Base-by-base conservation (phyloP, 1,140 invertebrate genomes). In the Meloidogyne exigua region DNA sequence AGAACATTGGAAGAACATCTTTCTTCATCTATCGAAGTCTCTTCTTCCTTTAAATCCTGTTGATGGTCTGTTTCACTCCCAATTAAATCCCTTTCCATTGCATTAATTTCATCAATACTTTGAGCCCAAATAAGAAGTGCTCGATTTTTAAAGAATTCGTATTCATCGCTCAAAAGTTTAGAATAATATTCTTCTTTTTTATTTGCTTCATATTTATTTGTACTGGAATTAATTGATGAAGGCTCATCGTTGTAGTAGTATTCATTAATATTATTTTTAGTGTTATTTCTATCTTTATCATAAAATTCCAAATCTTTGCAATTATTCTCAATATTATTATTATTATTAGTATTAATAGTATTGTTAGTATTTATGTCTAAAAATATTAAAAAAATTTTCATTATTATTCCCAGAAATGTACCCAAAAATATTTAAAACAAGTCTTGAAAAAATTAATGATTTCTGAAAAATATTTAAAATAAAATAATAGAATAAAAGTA, bases 91-190 rank as follows among this genome's bases (percentile, higher is more conserved):
- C 26, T 26, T 36, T 73, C 72, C 72, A 73, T 73, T 23, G 36
- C 44, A 25, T 57, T 36, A 36, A 73, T 73, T 21, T 62, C 44
- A 15, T 73, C 23, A 18, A 73, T n/a, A 65, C 72, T 73, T 36
- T 28, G 57, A 10, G 28, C 36, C 72, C 49, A 73, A 10, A 73
- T 42, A 62, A 73, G 25, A 39, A 64, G 21, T 32, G 26, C 57
- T 7, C 72, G 72, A 0, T 36, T 65, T 18, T 64, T 26, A 65
- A 64, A 62, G 32, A 73, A 64, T 28, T 73, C 72, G 11, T 65
- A 57, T 57, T 57, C 49, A 57, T 57, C 49, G 12, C 49, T n/a
- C 9, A 21, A 15, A 21, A 21, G 18, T 9, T 18, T 57, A n/a
- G 18, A 57, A 57, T n/a, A n/a, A 57, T 57, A 18, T 4, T 49